A percentile compares a stretch with the other conserved stretches of the same genome.
phyloP scores from a whole-genome alignment of 2,888 invertebrate species.

The Limnephilus lunatus region DNA sequence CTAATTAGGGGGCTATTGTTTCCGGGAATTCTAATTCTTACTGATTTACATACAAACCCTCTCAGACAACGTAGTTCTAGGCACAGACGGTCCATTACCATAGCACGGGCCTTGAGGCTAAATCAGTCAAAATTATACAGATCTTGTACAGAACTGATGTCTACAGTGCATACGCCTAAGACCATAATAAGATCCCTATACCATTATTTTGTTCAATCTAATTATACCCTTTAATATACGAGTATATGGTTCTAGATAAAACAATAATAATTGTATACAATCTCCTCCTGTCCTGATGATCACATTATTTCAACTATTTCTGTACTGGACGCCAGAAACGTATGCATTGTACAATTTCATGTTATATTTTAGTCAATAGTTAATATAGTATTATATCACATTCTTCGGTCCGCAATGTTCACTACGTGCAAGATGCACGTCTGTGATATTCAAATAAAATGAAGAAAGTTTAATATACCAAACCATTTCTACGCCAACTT shows the following conservation, averaged over 20 bases:
- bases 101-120: not conserved
- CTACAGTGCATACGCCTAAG: too few relatives aligned
- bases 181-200: too few relatives aligned
- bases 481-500: not conserved
- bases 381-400: too few relatives aligned
- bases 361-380: too few relatives aligned
- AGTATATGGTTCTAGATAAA: too few relatives aligned
- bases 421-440: too few relatives aligned
- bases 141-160: not conserved
- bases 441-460: not conserved
- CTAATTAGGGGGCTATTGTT: conserved; percentile 44
- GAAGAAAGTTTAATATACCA: not conserved
- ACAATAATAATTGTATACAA: too few relatives aligned
- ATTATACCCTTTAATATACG: not conserved
- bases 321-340: too few relatives aligned
- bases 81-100: not conserved
- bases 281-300: too few relatives aligned
- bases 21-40: conserved; percentile 20
- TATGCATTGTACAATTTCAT: too few relatives aligned
- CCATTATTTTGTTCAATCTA: not conserved
- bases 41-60: conserved; percentile 17
- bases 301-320: too few relatives aligned
- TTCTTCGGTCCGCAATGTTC: not conserved
- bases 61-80: not conserved
- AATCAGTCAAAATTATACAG: not conserved